Evolutionary conservation across 2,888 invertebrate species (phyloP).

Genomic region (Troglohyphantes excavatus): DNA sequence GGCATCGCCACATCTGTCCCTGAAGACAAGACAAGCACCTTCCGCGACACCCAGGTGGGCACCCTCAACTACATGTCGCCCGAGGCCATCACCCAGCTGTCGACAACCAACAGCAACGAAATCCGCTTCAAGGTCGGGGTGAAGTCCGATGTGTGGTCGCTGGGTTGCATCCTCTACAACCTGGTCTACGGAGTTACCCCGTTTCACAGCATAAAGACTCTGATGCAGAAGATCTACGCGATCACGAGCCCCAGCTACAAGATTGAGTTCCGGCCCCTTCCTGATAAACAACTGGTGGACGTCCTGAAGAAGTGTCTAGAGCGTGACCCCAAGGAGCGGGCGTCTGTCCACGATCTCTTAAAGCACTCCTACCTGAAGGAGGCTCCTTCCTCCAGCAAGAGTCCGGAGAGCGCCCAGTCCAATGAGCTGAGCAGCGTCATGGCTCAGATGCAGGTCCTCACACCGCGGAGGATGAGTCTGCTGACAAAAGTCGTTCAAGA

Average conservation of each 20-base stretch:
- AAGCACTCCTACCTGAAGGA: conserved; percentile 81
- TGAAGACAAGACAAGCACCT: conserved; percentile 93
- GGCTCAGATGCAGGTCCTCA: conserved; percentile 49
- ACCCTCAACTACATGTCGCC: conserved; percentile 98
- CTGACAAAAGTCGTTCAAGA: conserved; percentile 49
- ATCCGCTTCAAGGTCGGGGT: conserved; percentile 83
- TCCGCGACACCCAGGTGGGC: conserved; percentile 88
- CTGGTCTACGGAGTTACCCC: conserved; percentile 95
- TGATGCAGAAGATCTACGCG: conserved; percentile 89
- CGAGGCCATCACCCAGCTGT: conserved; percentile 87
- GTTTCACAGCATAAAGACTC: conserved; percentile 90
- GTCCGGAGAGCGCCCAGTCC: background rate
- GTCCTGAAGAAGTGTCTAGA: conserved; percentile 85
- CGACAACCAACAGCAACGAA: conserved; percentile 24
- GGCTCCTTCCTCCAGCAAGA: background rate
- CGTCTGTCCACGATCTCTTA: conserved; percentile 89
- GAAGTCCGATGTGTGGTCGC: conserved; percentile 98
- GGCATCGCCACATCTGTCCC: conserved; percentile 95
- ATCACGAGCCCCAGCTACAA: conserved; percentile 89
- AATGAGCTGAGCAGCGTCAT: conserved; percentile 42
- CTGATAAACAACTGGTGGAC: conserved; percentile 85
- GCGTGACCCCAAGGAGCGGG: conserved; percentile 88
- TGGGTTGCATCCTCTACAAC: conserved; percentile 97
- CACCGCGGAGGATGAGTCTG: conserved; percentile 61
- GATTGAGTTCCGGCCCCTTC: conserved; percentile 88